These are phyloP conservation scores for Ciconia boyciana DNA, from an alignment of 2,113 vertebrate genomes.

Conservation along the genomic window DNA sequence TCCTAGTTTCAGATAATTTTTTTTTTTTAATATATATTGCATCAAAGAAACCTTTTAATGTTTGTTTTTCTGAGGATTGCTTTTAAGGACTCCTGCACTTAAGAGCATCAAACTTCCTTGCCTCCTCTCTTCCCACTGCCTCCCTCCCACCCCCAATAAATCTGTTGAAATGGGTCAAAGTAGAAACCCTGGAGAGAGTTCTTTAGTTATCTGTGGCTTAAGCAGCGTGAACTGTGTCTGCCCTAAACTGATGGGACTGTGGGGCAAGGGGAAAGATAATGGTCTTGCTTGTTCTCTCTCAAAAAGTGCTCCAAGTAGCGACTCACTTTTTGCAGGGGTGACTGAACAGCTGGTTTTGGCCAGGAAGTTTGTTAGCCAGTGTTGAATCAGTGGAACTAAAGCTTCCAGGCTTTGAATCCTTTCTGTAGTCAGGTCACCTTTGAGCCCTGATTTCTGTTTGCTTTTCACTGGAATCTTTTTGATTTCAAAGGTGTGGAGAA, in stretches of 20 bases:
- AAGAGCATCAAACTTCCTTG: not conserved
- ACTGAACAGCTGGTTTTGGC: not conserved
- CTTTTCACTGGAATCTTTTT: conserved; percentile 18
- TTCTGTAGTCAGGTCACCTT: not conserved
- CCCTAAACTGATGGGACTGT: not conserved
- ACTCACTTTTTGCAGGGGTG: not conserved
- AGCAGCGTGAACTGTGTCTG: not conserved
- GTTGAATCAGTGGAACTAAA: not conserved
- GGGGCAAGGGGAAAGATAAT: not conserved
- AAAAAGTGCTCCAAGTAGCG: not conserved
- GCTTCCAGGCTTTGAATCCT: not conserved
- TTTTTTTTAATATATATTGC: not conserved
- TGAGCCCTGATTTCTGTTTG: not conserved
- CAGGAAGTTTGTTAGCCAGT: not conserved
- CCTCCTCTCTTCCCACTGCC: not conserved
- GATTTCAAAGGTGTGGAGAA: not conserved
- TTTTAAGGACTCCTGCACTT: not conserved
- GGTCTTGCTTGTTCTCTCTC: not conserved
- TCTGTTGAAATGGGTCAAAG: not conserved
- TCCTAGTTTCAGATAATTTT: not conserved
- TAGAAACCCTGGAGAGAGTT: not conserved
- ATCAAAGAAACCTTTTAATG: not conserved
- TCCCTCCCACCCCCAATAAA: not conserved
- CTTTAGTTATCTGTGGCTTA: not conserved
- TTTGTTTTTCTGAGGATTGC: conserved; percentile 20